Evolutionary conservation across 2,113 vertebrate species (phyloP), one percentile per base, ranked within the genome.

Genomic region (Cyprinodon variegatus): DNA sequence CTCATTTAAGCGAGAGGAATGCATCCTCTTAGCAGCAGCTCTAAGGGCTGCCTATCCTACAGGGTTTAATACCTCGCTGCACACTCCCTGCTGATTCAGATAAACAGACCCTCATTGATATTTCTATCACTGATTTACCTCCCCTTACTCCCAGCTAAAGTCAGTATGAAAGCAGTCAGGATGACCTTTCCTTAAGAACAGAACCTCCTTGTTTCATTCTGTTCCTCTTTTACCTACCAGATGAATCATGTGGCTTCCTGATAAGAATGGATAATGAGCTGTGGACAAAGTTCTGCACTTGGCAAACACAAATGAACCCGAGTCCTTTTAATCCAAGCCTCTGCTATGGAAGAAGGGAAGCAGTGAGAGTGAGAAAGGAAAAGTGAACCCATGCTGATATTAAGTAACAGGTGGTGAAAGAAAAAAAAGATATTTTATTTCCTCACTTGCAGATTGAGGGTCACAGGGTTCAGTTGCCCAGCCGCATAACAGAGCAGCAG

Each of bases 61-160:
- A 65, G 63, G 46, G 59, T 43, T 77, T 29, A 77, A 82, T 83
- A 83, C 79, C 71, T 57, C 12, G 0, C 64, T 13, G 48, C 75
- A 37, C 79, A 22, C 43, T 3, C 65, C 3, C 70, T 14, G 66
- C 69, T 40, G 66, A 79, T 29, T 3, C 73, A 37, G 74, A 81
- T 50, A 79, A 60, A 70, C 46, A 43, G 57, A 61, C 12, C 40
- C 36, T 11, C 3, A 50, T 17, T 12, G 4, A 37, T n/a, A 29
- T 61, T 61, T 64, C 1, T 50, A 46, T 40, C 11, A 38, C 12
- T 48, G 6, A 9, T 8, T 13, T 7, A n/a, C 15, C 38, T 50
- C 45, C 29, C 11, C 14, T 2, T 15, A 3, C 17, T n/a, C 39
- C 20, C 70, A 39, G 10, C 17, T n/a, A 61, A 50, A 50, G 0